These are phyloP conservation scores for Nerophis ophidion DNA, from an alignment of 2,113 vertebrate species.

Conservation along the genomic window DNA sequence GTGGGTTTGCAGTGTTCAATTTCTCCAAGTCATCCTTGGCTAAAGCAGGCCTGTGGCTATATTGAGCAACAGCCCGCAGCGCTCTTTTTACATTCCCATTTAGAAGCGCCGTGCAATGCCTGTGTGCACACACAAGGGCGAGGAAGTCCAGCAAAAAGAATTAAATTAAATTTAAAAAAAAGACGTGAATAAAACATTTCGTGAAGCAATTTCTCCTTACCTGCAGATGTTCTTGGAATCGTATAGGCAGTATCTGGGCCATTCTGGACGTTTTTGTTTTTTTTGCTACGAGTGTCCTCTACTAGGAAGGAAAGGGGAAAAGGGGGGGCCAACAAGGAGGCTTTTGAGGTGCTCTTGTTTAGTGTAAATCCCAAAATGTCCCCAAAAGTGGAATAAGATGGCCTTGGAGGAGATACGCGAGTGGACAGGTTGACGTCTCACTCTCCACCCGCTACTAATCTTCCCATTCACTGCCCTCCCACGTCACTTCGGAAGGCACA, in stretches of 20 bases:
- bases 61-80: constrained; percentile 61
- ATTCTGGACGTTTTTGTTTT: constrained; percentile 48
- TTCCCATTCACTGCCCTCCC: constrained; percentile 61
- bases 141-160: constrained; percentile 14
- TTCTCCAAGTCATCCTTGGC: constrained; percentile 72
- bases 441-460: constrained; percentile 46
- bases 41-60: constrained; percentile 71
- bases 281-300: constrained; percentile 32
- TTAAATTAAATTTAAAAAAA: too few relatives aligned
- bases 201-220: constrained; percentile 52
- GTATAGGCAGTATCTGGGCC: constrained; percentile 76
- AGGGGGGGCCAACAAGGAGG: constrained; percentile 47
- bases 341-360: constrained; percentile 36
- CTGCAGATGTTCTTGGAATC: constrained; percentile 80
- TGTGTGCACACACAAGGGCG: constrained; percentile 21
- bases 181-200: not conserved
- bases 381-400: constrained; percentile 41
- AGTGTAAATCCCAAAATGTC: constrained; percentile 33
- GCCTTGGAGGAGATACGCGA: not conserved
- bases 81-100: constrained; percentile 50
- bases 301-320: constrained; percentile 55
- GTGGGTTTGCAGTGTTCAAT: constrained; percentile 51
- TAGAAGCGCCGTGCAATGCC: constrained; percentile 56
- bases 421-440: not conserved
- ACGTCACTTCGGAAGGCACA: constrained; percentile 39